Evolutionary conservation across 2,888 invertebrate species (phyloP), one percentile per base, ranked within the genome.

Genomic region (Coronaproctus castanopsis): DNA sequence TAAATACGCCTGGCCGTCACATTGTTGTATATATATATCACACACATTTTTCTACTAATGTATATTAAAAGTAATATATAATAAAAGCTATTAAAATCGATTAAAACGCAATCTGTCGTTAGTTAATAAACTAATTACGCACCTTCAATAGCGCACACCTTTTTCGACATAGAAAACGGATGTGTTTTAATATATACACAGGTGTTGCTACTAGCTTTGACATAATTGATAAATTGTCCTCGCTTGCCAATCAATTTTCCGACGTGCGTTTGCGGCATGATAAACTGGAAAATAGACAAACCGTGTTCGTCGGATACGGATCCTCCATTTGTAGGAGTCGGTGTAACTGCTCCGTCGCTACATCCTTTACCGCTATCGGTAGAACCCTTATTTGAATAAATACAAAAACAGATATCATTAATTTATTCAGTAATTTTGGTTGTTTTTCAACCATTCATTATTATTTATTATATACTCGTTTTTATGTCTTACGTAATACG

Each of bases 191-290:
- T 80, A 65, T 80, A 74, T 56, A 93, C 82, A 68, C 79, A 81
- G 21, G 90, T 87, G 65, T 83, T 81, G 1, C 89, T 84, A 70
- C 82, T 82, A 24, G 79, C 75, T 71, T 87, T 86, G 65, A 89
- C 84, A 68, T 79, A 79, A 64, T 83, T 82, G n/a, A 95, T 82
- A 73, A 84, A 85, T 51, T 78, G 75, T 52, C 91, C 91, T 66
- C 82, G 80, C 67, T 81, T 81, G 51, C 95, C 95, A 71, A 93
- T 92, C 65, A 95, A 76, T 61, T 84, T 80, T 20, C 93, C 93
- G 61, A 91, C 88, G 64, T 90, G 74, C 60, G 76, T 74, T 69
- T 82, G 82, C 52, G 83, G 82, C 68, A 87, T 79, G 65, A 81
- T 74, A 73, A 89, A 88, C 70, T 88, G 82, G 69, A 83, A 83